Evolutionary conservation across 2,113 vertebrate genomes (phyloP), one percentile per base, ranked within the genome.

Genomic region (Microcebus ravelobensis): DNA sequence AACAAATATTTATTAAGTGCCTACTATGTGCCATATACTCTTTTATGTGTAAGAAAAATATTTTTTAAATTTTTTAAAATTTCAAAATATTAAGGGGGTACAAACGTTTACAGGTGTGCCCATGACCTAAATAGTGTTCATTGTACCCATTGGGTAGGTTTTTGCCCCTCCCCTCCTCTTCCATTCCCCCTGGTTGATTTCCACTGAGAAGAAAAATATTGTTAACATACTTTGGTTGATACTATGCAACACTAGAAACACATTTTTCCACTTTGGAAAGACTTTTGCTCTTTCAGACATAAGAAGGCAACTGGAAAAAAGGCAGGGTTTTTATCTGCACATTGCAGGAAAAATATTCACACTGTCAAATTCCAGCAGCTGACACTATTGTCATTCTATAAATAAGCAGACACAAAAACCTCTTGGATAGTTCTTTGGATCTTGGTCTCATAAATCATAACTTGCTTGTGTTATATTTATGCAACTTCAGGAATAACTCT

Each of bases 361-460:
- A 84, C 25, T 94, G 50, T 77, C 57, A 36, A 29, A 55, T 81
- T 29, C 77, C 57, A 48, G 3, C n/a, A 63, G 67, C 39, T 63
- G n/a, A 15, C 8, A 10, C 3, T 34, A 12, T 3, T 34, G 21
- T 6, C 31, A 23, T 76, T 94, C 77, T 31, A 8, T 3, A 52
- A 42, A 27, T 39, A 65, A 42, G 18, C n/a, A 57, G 59, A 57
- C 5, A 21, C 7, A 11, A 52, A 74, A 39, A 42, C 23, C 3
- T 12, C 14, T 12, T 70, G 36, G 39, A 36, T 6, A 48, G 29
- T 21, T 65, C 73, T n/a, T 10, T 68, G 59, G n/a, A 39, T 59
- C 21, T 45, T 50, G 31, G 27, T 87, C 15, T 52, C 52, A 29
- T 15, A 67, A 84, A 27, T 99, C 97, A 99, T 0, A 99, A 97